Conservation (phyloP, 2,888 invertebrate species). For the Poecilus cupreus region DNA sequence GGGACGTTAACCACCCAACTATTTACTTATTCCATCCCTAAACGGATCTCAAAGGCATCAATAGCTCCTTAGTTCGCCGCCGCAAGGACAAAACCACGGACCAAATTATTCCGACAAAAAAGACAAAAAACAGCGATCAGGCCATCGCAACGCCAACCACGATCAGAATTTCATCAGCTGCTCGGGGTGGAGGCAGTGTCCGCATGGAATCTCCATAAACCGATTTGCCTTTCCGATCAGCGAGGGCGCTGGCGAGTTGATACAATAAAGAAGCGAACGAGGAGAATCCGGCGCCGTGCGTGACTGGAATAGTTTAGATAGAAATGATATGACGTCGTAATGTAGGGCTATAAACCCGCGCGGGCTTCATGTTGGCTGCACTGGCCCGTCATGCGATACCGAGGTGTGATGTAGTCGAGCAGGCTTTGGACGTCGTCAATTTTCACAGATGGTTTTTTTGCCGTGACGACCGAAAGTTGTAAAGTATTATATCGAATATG, state of each 20-base stretch:
- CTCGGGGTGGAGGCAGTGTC: slow-evolving; percentile 25
- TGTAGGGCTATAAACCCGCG: slow-evolving; percentile 15
- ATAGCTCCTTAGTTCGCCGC: too few species aligned
- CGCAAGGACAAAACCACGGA: too few species aligned
- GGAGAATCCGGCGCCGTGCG: slow-evolving; percentile 65
- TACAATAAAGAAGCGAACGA: slow-evolving; percentile 68
- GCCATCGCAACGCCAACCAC: neutral
- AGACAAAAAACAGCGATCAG: neutral
- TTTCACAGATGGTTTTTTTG: too few species aligned
- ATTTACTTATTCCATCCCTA: too few species aligned
- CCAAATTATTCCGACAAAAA: neutral
- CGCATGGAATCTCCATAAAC: slow-evolving; percentile 54
- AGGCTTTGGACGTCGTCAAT: neutral
- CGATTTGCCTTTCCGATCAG: slow-evolving; percentile 54
- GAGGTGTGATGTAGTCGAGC: neutral
- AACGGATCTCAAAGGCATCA: too few species aligned
- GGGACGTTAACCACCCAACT: too few species aligned
- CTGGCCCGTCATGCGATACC: neutral
- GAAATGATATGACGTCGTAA: slow-evolving; percentile 60
- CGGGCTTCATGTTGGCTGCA: neutral
- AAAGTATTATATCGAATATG: neutral
- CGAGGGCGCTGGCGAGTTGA: slow-evolving; percentile 63
- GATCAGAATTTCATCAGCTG: slow-evolving; percentile 32
- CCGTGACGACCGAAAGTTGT: neutral
- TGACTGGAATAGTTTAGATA: slow-evolving; percentile 65